These are phyloP conservation scores for Pseudoatta argentina DNA, from an alignment of 1,140 invertebrate genomes.

Conservation along the genomic window DNA sequence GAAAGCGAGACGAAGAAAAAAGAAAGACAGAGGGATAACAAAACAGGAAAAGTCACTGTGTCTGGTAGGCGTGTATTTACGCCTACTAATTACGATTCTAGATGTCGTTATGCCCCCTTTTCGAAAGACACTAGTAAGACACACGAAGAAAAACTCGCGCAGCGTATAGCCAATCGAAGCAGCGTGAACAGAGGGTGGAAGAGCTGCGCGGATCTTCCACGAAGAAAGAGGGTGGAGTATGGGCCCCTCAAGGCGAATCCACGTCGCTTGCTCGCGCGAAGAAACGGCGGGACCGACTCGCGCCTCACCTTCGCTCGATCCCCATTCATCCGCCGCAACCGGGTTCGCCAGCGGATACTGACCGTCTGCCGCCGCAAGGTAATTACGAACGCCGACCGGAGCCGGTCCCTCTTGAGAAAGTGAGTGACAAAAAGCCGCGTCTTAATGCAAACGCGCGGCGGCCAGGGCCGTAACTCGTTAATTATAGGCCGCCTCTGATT, in stretches of 20 bases:
- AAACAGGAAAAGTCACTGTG: conserved; percentile 72
- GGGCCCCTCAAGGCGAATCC: conserved; percentile 47
- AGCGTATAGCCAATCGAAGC: conserved; percentile 82
- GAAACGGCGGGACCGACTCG: conserved; percentile 63
- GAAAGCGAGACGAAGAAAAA: neutral
- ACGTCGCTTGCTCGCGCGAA: conserved; percentile 66
- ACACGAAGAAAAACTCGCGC: conserved; percentile 81
- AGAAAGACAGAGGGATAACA: conserved; percentile 47
- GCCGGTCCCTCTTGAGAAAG: conserved; percentile 65
- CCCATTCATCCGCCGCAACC: conserved; percentile 4
- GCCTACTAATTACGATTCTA: conserved; percentile 86
- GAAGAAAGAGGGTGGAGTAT: conserved; percentile 21
- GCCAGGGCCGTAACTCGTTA: conserved; percentile 84
- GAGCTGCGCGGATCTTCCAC: conserved; percentile 4
- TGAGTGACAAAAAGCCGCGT: conserved; percentile 85
- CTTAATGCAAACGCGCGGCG: conserved; percentile 84
- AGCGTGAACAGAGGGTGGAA: conserved; percentile 46
- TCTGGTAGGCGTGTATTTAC: conserved; percentile 84
- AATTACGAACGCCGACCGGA: conserved; percentile 78
- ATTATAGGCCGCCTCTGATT: conserved; percentile 86
- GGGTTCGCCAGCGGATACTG: conserved; percentile 58
- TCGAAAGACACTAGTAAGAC: conserved; percentile 54
- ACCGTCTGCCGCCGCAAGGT: conserved; percentile 79
- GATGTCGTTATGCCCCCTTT: conserved; percentile 77
- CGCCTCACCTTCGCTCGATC: conserved; percentile 34